phyloP scores from a whole-genome alignment of 2,797 vertebrate genomes.

The Borostomias antarcticus region DNA sequence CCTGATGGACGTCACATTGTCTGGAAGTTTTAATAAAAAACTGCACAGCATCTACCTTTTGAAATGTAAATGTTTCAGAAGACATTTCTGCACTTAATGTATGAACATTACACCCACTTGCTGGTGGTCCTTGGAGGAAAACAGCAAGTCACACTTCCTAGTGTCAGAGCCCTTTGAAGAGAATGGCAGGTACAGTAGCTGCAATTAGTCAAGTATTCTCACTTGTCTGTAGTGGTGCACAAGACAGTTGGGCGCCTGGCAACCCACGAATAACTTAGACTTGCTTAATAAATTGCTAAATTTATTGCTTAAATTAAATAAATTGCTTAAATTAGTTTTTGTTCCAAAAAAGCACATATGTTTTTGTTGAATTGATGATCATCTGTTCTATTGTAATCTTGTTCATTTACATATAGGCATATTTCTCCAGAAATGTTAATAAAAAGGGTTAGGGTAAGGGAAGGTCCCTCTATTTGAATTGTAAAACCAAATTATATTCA shows the following conservation, averaged over 20 bases:
- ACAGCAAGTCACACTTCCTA: too few relatives aligned
- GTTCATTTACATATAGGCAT: background rate
- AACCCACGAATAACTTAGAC: conserved; percentile 27
- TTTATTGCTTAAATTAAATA: background rate
- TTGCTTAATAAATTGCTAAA: conserved; percentile 19
- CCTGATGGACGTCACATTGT: conserved; percentile 11
- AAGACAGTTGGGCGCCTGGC: conserved; percentile 59
- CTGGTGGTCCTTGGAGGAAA: too few relatives aligned
- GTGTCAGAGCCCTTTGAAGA: conserved; percentile 55
- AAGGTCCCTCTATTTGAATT: too few relatives aligned
- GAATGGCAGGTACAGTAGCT: conserved; percentile 78
- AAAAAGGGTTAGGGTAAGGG: too few relatives aligned
- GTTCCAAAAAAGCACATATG: background rate
- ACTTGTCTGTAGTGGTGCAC: conserved; percentile 78
- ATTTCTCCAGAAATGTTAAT: too few relatives aligned
- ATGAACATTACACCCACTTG: background rate
- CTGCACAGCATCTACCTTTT: background rate
- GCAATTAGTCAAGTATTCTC: conserved; percentile 79
- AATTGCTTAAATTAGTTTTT: background rate
- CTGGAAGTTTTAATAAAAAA: conserved; percentile 13
- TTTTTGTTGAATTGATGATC: background rate
- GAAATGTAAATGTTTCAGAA: background rate
- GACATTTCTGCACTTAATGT: background rate
- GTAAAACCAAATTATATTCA: too few relatives aligned
- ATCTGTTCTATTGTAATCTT: background rate